A percentile compares a stretch with the other conserved stretches of the same genome.
These are phyloP conservation scores for Triplophysa tibetana DNA, from an alignment of 2,113 vertebrate genomes.

Conservation along the genomic window DNA sequence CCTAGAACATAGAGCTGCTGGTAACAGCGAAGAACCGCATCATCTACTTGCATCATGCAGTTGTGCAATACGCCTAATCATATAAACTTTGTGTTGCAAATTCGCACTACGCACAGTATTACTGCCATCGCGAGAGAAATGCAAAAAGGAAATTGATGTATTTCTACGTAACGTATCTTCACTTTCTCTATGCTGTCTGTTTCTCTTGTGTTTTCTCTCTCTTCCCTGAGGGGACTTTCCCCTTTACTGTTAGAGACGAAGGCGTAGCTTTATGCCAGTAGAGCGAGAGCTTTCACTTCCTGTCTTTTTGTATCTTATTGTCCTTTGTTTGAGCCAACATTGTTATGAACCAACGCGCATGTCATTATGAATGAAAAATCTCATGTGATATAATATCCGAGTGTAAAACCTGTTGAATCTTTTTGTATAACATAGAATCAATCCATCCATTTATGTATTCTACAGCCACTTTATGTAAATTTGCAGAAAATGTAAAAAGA, in stretches of 20 bases:
- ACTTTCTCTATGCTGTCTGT: neutral
- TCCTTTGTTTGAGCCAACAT: constrained; percentile 28
- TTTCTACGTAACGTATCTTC: neutral
- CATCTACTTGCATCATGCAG: constrained; percentile 6
- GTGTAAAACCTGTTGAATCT: neutral
- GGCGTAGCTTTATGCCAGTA: constrained; percentile 14
- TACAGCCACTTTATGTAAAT: too few species aligned
- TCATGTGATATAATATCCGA: neutral
- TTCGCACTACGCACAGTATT: neutral
- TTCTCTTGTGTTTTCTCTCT: neutral
- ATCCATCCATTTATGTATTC: neutral
- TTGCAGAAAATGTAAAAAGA: neutral
- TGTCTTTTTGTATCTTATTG: constrained; percentile 29
- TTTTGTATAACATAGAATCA: too few species aligned
- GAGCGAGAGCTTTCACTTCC: constrained; percentile 57
- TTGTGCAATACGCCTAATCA: neutral
- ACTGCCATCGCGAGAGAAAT: neutral
- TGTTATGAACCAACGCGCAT: neutral
- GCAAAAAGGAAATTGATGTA: neutral
- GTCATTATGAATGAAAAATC: constrained; percentile 17
- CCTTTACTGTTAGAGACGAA: constrained; percentile 13
- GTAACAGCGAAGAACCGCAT: neutral
- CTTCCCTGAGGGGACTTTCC: constrained; percentile 43
- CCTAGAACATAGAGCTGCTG: neutral
- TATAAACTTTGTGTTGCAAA: neutral